Base-by-base conservation (phyloP, 2,888 invertebrate genomes). In the Agrilus mali region DNA sequence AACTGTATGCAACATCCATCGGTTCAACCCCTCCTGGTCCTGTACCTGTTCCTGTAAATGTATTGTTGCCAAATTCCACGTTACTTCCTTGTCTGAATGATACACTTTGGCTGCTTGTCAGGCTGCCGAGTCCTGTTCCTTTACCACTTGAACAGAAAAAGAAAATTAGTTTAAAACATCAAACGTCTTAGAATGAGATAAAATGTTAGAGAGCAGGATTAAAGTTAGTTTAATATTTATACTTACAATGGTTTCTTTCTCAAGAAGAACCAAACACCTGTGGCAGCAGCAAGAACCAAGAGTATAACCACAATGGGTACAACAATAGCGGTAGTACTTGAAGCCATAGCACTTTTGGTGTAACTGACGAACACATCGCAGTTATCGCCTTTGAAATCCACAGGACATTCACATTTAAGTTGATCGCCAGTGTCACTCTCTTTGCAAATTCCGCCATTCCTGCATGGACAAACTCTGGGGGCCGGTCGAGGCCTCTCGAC, bases 21-120 rank as follows among this genome's bases (percentile, higher is more conserved):
- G 82, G 80, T 63, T 79, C 78, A 1, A 67, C 61, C 60, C 67
- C 65, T 42, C 70, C 61, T 27, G 27, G 27, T 51, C 59, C 63
- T 58, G 55, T 60, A 43, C 61, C 70, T 12, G 69, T 70, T 44
- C 72, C 77, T 33, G 77, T 79, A 44, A 73, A 72, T 20, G 72
- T 65, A 55, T 71, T 73, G 7, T 73, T 69, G 33, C 79, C 79
- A 69, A 93, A 92, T 68, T 93, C 92, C 36, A 93, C 92, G 67
- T 93, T 93, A 41, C 89, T 90, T 41, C 93, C 93, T 63, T 86
- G 89, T 22, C 93, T 76, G 76, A 93, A 93, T 38, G 90, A 89
- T 14, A 93, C 93, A 63, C 88, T 89, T 66, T 87, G 89, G 44
- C 87, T 87, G 46, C 86, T 87, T 36, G 88, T 82, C 47, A 89